phyloP scores from a whole-genome alignment of 2,113 vertebrate species.

The Chinchilla lanigera region DNA sequence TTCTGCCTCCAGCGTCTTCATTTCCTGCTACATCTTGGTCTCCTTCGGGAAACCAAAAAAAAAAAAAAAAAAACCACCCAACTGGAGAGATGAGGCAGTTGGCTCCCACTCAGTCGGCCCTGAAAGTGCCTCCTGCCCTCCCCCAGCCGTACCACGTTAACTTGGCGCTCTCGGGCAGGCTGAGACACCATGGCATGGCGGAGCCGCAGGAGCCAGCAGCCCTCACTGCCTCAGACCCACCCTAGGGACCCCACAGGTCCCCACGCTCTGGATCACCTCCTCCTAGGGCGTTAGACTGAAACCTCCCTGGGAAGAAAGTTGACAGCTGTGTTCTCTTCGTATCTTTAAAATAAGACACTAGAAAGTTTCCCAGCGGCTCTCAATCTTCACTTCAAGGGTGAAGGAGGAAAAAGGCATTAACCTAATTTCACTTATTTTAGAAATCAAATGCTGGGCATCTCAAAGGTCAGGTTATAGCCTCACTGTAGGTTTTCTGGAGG shows the following conservation, averaged over 20 bases:
- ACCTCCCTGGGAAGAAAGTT: background rate
- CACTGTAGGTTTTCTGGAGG: slow-evolving; percentile 20
- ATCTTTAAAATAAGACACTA: slow-evolving; percentile 49
- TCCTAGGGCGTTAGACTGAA: background rate
- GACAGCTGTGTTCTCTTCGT: background rate
- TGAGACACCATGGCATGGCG: too few species aligned
- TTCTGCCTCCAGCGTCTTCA: slow-evolving; percentile 36
- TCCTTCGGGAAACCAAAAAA: slow-evolving; percentile 45
- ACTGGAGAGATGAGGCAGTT: slow-evolving; percentile 57
- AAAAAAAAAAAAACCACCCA: background rate
- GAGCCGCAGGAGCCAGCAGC: background rate
- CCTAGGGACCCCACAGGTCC: background rate
- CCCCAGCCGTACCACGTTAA: background rate
- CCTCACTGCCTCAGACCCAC: background rate
- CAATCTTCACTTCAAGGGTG: slow-evolving; percentile 46
- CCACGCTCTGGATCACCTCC: background rate
- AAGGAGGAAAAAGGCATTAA: background rate
- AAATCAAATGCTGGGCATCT: slow-evolving; percentile 34
- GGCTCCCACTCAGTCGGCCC: slow-evolving; percentile 24
- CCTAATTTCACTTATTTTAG: slow-evolving; percentile 68
- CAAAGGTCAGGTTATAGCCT: background rate
- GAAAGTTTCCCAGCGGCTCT: slow-evolving; percentile 39
- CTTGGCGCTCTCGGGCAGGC: background rate
- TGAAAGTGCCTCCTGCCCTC: background rate
- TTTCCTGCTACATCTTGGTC: slow-evolving; percentile 64